A percentile compares a stretch with the other conserved stretches of the same genome.
Conservation (phyloP, 2,888 invertebrate species). For the Eupithecia abbreviata region DNA sequence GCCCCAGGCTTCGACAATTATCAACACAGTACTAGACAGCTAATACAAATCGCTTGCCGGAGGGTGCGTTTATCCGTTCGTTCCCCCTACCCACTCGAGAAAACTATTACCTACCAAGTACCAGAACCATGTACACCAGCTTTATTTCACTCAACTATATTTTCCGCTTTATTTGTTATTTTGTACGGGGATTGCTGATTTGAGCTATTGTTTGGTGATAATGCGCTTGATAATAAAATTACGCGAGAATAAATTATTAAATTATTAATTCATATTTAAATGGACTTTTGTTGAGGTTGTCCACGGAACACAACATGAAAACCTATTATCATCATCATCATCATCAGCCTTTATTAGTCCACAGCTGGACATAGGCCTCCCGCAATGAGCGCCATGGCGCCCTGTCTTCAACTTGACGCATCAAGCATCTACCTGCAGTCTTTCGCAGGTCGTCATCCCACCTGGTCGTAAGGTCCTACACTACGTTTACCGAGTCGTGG, state of each 20-base stretch:
- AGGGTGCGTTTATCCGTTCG: conserved; percentile 75
- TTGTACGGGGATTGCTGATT: not conserved
- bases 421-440: no score
- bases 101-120: conserved; percentile 67
- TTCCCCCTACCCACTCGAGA: conserved; percentile 56
- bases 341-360: no score
- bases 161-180: conserved; percentile 20
- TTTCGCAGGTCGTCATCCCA: no score
- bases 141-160: conserved; percentile 36
- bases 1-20: conserved; percentile 80
- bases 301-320: not conserved
- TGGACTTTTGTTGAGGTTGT: not conserved
- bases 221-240: not conserved
- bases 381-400: no score
- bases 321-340: no score
- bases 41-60: conserved; percentile 81
- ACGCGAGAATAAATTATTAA: not conserved
- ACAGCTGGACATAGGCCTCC: no score
- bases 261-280: not conserved
- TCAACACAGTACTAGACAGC: conserved; percentile 79
- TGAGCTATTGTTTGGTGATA: conserved; percentile 1
- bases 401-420: no score
- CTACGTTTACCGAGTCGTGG: no score
- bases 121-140: conserved; percentile 33
- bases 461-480: no score